Base-by-base conservation (phyloP, 2,888 invertebrate species). In the Lochmaea crataegi region DNA sequence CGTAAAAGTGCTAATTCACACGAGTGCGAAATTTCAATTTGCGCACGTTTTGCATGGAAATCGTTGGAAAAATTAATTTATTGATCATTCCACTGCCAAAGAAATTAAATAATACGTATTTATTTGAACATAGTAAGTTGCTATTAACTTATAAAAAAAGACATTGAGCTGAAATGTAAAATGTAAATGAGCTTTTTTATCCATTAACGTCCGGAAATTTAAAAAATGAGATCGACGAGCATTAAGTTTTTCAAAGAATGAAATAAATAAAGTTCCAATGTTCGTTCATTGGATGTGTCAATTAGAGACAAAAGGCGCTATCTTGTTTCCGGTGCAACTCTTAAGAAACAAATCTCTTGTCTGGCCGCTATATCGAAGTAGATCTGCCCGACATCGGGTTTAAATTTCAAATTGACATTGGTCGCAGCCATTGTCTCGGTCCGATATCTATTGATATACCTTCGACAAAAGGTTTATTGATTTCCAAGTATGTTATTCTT, bases 231-330 rank as follows among this genome's bases (percentile, higher is more conserved):
- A 60, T 60, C 5, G 7, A 57, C 26, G 10, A 32, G 16, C 32
- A 16, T 42, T 42, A 11, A 42, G 42, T 18, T 63, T 63, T 41
- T 41, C 18, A 22, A 41, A 38, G 3, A 41, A 12, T 5, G 60
- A 38, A 22, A 63, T 26, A 61, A 41, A 63, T 41, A 63, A 63
- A 42, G 58, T 42, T 38, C 67, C 65, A 58, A 75, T 81, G 82
- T 82, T 82, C 79, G 78, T 80, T 79, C 83, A 81, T 79, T 82
- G 78, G 80, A 84, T 80, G 82, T 84, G 84, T 85, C 85, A 85
- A 85, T 84, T 85, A 84, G 81, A 81, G 78, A 82, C 80, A 81
- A 83, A 83, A 84, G 84, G 38, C 18, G 51, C 83, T 85, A 84
- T 82, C 84, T 82, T 81, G 84, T 85, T 85, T 84, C 85, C 85